Evolutionary conservation across 2,888 invertebrate species (phyloP).

Genomic region (Melanchra persicariae): DNA sequence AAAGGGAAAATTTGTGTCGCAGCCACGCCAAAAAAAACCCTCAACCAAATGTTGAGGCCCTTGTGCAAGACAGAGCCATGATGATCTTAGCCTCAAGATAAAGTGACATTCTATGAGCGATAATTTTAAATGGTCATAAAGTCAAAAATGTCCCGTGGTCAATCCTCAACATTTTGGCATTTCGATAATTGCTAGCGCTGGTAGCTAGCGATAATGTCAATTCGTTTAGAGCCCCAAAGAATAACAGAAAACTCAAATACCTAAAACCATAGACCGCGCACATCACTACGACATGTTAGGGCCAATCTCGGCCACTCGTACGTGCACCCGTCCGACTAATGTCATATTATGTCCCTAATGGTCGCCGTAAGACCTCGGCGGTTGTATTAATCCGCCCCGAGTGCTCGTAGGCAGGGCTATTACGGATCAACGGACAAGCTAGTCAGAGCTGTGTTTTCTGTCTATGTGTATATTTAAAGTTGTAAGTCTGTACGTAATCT

Average conservation of each 20-base stretch:
- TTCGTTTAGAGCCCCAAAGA: too few species aligned
- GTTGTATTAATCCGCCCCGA: slow-evolving; percentile 55
- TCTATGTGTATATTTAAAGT: slow-evolving; percentile 15
- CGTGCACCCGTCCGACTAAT: slow-evolving; percentile 32
- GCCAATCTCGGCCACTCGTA: slow-evolving; percentile 8
- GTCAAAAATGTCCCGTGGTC: too few species aligned
- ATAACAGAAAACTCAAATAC: too few species aligned
- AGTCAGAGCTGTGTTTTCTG: too few species aligned
- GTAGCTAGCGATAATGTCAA: too few species aligned
- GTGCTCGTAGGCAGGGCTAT: slow-evolving; percentile 54
- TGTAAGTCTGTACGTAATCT: neutral
- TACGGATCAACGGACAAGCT: slow-evolving; percentile 39
- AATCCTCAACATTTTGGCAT: too few species aligned
- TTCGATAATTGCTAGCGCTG: too few species aligned
- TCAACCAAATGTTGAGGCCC: too few species aligned
- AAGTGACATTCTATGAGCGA: too few species aligned
- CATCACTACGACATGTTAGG: slow-evolving; percentile 10
- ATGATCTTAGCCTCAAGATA: too few species aligned
- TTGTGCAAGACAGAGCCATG: too few species aligned
- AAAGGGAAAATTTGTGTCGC: neutral
- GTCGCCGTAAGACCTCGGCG: slow-evolving; percentile 39
- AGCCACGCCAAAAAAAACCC: neutral
- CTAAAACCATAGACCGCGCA: neutral
- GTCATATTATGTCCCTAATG: slow-evolving; percentile 54
- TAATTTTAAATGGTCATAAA: too few species aligned